Percentiles rank a stretch among this genome's conserved stretches.
Evolutionary conservation across 2,888 invertebrate genomes (phyloP).

Genomic region (Xylota segnis): DNA sequence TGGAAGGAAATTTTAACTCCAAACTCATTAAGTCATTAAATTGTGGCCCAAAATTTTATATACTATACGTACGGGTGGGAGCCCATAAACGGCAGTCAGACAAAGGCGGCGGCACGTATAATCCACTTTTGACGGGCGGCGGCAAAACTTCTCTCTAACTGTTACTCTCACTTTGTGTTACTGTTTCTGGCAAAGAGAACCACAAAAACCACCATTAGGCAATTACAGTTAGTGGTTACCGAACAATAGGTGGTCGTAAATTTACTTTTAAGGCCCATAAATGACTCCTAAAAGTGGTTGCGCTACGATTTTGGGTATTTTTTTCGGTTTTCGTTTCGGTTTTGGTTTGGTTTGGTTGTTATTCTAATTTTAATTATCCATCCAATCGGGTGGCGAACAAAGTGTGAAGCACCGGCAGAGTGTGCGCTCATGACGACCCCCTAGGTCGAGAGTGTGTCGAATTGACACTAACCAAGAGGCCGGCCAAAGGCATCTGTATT

Average conservation of each 20-base stretch:
- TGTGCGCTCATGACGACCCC: slow-evolving; percentile 31
- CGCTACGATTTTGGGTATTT: slow-evolving; percentile 31
- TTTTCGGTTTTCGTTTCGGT: background rate
- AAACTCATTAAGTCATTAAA: slow-evolving; percentile 75
- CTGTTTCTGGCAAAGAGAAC: slow-evolving; percentile 4
- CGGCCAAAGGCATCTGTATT: background rate
- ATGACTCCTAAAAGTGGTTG: slow-evolving; percentile 48
- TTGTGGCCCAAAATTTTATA: slow-evolving; percentile 43
- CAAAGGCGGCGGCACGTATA: slow-evolving; percentile 18
- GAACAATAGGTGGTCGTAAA: slow-evolving; percentile 62
- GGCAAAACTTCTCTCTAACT: slow-evolving; percentile 21
- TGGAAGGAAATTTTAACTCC: slow-evolving; percentile 41
- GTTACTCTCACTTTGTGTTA: slow-evolving; percentile 1
- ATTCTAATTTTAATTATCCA: slow-evolving; percentile 69
- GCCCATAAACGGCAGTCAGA: slow-evolving; percentile 38
- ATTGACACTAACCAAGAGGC: slow-evolving; percentile 18
- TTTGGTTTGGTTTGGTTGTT: slow-evolving; percentile 37
- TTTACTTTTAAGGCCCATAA: slow-evolving; percentile 46
- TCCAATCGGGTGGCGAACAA: slow-evolving; percentile 57
- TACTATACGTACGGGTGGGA: slow-evolving; percentile 28
- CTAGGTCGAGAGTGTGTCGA: slow-evolving; percentile 35
- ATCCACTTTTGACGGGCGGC: background rate
- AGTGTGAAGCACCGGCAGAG: slow-evolving; percentile 43
- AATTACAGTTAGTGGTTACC: slow-evolving; percentile 61
- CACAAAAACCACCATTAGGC: slow-evolving; percentile 55